Base-by-base conservation (phyloP, 2,113 vertebrate species). In the Rhinoderma darwinii region DNA sequence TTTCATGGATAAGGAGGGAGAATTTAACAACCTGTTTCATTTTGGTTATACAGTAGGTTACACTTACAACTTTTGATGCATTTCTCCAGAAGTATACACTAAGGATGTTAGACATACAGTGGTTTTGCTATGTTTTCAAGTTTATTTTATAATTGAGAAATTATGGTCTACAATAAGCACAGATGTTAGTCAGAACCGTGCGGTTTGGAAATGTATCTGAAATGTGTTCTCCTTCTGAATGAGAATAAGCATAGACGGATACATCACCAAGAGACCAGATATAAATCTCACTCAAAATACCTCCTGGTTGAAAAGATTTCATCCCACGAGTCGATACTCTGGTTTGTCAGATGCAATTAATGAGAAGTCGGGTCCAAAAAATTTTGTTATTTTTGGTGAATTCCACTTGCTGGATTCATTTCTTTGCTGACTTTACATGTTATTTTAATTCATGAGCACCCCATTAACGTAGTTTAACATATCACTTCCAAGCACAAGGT, bases 341-440 rank as follows among this genome's bases (percentile, higher is more conserved):
- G 70, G 51, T 81, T 75, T 87, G 86, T 87, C 86, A 87, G 80
- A 87, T 82, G 37, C 86, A 87, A 87, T 87, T 87, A 80, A 74
- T 74, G 79, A 87, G 78, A 87, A 82, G 56, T 75, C 54, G 6
- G 68, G 50, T 37, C 79, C 68, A 61, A 43, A 63, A 75, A 25
- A 41, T 30, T 50, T 72, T 87, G 85, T 87, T 87, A 63, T 87
- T 87, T 74, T 87, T 87, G 70, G 86, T 87, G 37, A 59, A 63
- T 63, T 87, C n/a, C 39, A 82, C 86, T 74, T 75, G 80, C 59
- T 87, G 86, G 86, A 82, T 82, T 27, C 18, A 25, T 61, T 82
- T 79, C 86, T 75, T 75, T 87, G 86, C 86, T 87, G 86, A 87
- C 86, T 81, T 87, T 87, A 75, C 50, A 87, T 87, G 78, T 87